Conservation (phyloP, 2,113 vertebrate genomes). For the Lamprologus ornatipinnis region DNA sequence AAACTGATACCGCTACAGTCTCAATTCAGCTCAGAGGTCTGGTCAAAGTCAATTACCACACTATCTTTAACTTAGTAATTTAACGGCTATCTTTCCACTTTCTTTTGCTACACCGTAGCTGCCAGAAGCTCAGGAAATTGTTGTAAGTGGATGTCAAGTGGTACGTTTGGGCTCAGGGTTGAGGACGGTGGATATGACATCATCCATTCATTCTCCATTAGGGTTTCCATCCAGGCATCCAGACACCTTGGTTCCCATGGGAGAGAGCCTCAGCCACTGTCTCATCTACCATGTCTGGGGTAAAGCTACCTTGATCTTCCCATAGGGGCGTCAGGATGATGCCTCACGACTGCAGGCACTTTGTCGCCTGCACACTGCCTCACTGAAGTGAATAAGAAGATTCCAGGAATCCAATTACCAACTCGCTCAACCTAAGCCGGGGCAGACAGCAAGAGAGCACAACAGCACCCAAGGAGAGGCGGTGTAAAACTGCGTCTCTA, state of each 20-base stretch:
- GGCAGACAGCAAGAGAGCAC: slow-evolving; percentile 26
- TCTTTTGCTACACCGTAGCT: neutral
- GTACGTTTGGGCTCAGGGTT: neutral
- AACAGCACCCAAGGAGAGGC: slow-evolving; percentile 6
- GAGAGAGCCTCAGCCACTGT: slow-evolving; percentile 14
- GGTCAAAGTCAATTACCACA: neutral
- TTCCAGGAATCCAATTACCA: slow-evolving; percentile 67
- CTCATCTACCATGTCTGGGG: slow-evolving; percentile 37
- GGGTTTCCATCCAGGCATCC: neutral
- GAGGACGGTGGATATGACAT: neutral
- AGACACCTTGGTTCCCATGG: slow-evolving; percentile 13
- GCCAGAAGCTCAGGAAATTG: neutral
- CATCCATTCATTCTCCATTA: neutral
- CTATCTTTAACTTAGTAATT: neutral
- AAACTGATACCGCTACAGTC: neutral
- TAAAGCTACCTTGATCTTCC: slow-evolving; percentile 58
- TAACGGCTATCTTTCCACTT: neutral
- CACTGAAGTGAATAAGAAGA: slow-evolving; percentile 62
- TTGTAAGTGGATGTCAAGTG: neutral
- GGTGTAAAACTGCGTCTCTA: neutral
- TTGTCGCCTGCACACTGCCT: slow-evolving; percentile 51
- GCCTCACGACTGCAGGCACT: slow-evolving; percentile 51
- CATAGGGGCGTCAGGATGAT: slow-evolving; percentile 26
- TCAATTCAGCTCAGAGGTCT: neutral
- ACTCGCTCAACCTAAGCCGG: slow-evolving; percentile 35